These are phyloP conservation scores for Pegoplata infirma DNA, from an alignment of 2,888 invertebrate genomes.

Conservation along the genomic window DNA sequence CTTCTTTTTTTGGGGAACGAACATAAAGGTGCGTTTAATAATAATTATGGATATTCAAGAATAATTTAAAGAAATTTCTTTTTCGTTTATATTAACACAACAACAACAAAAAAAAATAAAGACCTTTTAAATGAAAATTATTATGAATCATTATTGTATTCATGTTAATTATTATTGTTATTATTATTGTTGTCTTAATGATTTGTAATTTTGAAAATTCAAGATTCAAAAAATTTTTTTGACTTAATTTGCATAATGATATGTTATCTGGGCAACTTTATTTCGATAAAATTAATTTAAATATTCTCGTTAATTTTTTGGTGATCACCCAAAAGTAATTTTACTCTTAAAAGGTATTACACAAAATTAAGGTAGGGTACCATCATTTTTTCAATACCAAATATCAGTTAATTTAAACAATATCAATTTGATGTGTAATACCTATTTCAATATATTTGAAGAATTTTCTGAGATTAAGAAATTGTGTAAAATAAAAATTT, in stretches of 20 bases:
- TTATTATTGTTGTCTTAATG: slow-evolving; percentile 10
- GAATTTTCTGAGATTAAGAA: too few relatives aligned
- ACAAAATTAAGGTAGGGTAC: too few relatives aligned
- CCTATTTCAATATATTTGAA: too few relatives aligned
- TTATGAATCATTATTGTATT: slow-evolving; percentile 24
- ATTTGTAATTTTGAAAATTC: neutral
- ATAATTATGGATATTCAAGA: slow-evolving; percentile 35
- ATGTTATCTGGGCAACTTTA: neutral
- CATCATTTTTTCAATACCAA: too few relatives aligned
- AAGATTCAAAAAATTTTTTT: neutral
- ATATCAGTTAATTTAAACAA: too few relatives aligned
- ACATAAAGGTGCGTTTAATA: slow-evolving; percentile 20
- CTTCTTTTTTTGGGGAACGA: neutral
- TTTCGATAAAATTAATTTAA: neutral
- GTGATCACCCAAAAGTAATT: neutral
- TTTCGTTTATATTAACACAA: neutral
- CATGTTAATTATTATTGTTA: slow-evolving; percentile 34
- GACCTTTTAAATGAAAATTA: slow-evolving; percentile 1
- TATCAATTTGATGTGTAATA: too few relatives aligned
- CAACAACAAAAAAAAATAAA: too few relatives aligned
- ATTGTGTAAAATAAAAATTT: too few relatives aligned
- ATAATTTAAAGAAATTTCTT: neutral
- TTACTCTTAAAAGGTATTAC: neutral
- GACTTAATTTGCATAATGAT: slow-evolving; percentile 15
- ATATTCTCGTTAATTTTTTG: neutral